Evolutionary conservation across 2,888 invertebrate genomes (phyloP), one percentile per base, ranked within the genome.

Genomic region (Euphydryas editha): DNA sequence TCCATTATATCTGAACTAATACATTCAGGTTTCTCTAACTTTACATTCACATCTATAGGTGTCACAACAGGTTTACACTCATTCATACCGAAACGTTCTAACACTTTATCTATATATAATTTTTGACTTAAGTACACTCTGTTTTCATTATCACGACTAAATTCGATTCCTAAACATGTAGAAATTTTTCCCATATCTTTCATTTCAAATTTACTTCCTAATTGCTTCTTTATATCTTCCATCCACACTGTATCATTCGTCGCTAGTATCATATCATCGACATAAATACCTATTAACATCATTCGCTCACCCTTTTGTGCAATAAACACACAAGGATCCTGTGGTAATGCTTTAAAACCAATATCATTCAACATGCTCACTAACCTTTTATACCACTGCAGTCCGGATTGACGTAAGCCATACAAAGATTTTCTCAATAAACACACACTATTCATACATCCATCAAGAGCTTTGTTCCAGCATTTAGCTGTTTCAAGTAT

Each of bases 161-260:
- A 15, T 18, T n/a, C 21, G 17, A 60, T 60, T 15, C 60, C 36
- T 37, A 60, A 55, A 24, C 18, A 59, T 15, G 54, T 24, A 44
- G 46, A 42, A 55, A 37, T 2, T 13, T 54, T 42, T 13, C 65
- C 59, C 36, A 65, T 17, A 24, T 65, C 60, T 60, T 60, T 36
- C 11, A 60, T 47, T 36, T 60, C 54, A 65, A 65, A 65, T 39
- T 39, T 54, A 11, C 7, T 4, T 42, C 20, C 47, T 10, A 59
- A 18, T 6, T 18, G 15, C 8, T 36, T 46, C 15, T 37, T 60
- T 10, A 49, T n/a, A n/a, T n/a, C n/a, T n/a, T n/a, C 20, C 13
- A 4, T 30, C 8, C 17, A 37, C 6, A 42, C 5, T 17, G 17
- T 42, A 3, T 57, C 39, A 17, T 57, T 11, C 0, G 57, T 37